Conservation (phyloP, 2,113 vertebrate genomes). For the Phylloscopus whistleri region DNA sequence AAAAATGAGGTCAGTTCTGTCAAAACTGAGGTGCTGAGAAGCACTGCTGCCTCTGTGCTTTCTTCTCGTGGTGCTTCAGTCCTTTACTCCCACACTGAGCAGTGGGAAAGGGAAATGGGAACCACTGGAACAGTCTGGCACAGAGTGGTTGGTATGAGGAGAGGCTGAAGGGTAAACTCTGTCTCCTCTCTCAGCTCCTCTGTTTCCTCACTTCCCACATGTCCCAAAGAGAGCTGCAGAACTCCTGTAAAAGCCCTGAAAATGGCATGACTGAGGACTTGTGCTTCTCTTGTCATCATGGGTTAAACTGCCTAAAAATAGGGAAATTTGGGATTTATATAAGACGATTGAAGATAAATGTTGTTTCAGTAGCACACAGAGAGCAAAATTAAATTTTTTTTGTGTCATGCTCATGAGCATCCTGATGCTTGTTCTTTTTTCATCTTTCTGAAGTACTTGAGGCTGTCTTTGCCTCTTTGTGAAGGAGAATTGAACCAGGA, state of each 20-base stretch:
- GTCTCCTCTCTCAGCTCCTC: not conserved
- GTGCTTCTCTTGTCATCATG: not conserved
- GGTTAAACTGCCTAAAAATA: not conserved
- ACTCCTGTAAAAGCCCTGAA: not conserved
- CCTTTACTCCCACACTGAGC: not conserved
- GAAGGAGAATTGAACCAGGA: not conserved
- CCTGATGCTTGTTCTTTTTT: not conserved
- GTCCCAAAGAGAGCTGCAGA: not conserved
- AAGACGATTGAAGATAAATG: not conserved
- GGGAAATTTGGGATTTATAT: not conserved
- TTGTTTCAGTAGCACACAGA: not conserved
- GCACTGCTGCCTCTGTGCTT: not conserved
- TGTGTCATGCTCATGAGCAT: not conserved
- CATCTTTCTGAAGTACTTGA: not conserved
- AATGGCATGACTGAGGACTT: not conserved
- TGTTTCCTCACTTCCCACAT: not conserved
- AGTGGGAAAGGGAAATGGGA: not conserved
- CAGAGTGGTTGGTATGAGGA: not conserved
- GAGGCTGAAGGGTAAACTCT: not conserved
- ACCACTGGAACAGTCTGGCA: not conserved
- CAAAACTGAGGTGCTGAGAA: not conserved
- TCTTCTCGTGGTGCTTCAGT: not conserved
- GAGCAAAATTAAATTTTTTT: not conserved
- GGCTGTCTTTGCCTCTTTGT: not conserved
- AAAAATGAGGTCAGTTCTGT: slow-evolving; percentile 37